Conservation (phyloP, 2,113 vertebrate genomes). For the Chamaea fasciata region DNA sequence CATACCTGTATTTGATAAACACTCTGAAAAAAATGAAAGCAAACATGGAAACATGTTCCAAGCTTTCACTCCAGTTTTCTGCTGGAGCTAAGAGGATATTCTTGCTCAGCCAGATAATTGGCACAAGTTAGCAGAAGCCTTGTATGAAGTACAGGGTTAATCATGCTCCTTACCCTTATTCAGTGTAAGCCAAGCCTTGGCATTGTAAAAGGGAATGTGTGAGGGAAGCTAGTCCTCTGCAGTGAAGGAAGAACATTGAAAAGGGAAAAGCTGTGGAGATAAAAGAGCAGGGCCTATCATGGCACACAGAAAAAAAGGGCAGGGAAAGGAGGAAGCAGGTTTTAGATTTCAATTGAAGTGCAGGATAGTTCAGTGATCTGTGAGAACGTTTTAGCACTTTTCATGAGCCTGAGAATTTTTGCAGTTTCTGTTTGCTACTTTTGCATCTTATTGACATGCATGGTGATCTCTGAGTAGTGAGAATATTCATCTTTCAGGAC, state of each 20-base stretch:
- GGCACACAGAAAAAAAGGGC: background rate
- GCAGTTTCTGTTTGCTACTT: background rate
- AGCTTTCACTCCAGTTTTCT: background rate
- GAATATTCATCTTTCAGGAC: background rate
- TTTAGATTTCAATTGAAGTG: slow-evolving; percentile 29
- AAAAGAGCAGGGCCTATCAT: background rate
- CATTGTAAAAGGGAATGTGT: background rate
- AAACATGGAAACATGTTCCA: background rate
- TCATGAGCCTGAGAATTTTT: background rate
- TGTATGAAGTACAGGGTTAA: background rate
- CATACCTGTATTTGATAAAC: background rate
- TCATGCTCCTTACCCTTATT: background rate
- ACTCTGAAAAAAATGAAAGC: background rate
- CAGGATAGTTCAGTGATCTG: slow-evolving; percentile 2
- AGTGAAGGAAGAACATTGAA: background rate
- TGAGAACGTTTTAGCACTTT: background rate
- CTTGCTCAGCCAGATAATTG: background rate
- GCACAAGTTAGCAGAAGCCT: background rate
- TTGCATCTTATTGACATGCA: background rate
- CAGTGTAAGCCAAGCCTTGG: background rate
- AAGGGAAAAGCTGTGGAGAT: background rate
- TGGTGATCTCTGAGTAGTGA: background rate
- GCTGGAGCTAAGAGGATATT: background rate
- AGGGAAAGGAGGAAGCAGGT: background rate
- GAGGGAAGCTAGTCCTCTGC: slow-evolving; percentile 4